phyloP scores from a whole-genome alignment of 2,113 vertebrate species.

The Rhinoptilus africanus region DNA sequence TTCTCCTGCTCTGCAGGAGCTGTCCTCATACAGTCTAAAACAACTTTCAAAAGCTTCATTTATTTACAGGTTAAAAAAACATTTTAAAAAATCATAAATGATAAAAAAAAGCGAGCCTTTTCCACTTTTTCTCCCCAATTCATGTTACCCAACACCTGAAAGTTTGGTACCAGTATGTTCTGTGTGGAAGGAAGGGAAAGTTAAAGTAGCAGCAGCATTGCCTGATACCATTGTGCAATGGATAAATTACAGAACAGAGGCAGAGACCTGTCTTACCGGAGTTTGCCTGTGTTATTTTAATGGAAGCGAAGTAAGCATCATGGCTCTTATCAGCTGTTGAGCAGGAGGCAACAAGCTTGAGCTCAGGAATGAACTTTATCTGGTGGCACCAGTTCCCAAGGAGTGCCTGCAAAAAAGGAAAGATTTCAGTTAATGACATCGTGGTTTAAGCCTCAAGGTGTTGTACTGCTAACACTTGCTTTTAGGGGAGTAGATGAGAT shows the following conservation, averaged over 20 bases:
- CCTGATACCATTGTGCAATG: background rate
- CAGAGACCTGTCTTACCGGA: slow-evolving; percentile 14
- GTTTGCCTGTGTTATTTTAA: background rate
- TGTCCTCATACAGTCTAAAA: background rate
- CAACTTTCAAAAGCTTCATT: background rate
- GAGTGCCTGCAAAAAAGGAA: background rate
- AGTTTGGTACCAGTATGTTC: accelerated
- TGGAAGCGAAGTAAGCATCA: background rate
- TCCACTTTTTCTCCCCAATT: background rate
- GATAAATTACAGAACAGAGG: background rate
- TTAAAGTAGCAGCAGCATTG: background rate
- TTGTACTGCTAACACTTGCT: background rate
- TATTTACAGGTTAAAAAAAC: background rate
- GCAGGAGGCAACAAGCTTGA: slow-evolving; percentile 57
- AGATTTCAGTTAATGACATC: background rate
- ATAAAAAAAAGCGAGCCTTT: background rate
- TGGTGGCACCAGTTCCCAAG: slow-evolving; percentile 58
- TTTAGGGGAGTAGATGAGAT: background rate
- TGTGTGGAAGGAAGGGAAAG: background rate
- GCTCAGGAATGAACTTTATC: slow-evolving; percentile 58
- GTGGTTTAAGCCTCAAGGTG: background rate
- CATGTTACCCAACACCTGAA: background rate
- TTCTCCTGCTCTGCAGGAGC: background rate
- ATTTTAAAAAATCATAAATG: background rate
- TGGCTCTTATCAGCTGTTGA: slow-evolving; percentile 16